Evolutionary conservation across 2,888 invertebrate genomes (phyloP), one percentile per base, ranked within the genome.

Genomic region (Linnaemya tessellans): DNA sequence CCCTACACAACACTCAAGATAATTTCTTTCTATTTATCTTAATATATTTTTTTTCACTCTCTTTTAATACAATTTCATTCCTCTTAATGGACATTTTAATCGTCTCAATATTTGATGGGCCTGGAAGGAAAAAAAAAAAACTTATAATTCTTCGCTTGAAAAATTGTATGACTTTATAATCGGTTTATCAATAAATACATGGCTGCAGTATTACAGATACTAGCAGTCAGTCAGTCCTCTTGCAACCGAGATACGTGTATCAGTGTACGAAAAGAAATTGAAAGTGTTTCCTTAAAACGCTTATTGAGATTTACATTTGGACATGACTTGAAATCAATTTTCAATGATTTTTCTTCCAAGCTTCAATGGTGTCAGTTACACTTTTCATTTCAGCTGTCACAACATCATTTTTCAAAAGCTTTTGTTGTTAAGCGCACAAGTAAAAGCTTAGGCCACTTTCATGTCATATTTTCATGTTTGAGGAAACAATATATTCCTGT

Each of bases 1-100:
- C 86, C 84, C 84, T 82, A 67, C 84, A 81, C 68, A 74, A 71
- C 86, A 86, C 84, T 86, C 82, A 68, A 84, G 81, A 81, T 82
- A 74, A 84, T 79, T 79, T 65, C 51, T 38, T 74, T 64, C 54
- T 60, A 68, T 46, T 13, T 77, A 30, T 49, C 15, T 22, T 25
- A 60, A 18, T 35, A 30, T 30, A 3, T 30, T 30, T 30, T 30
- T 30, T 30, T 15, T 51, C 49, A 8, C 13, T 25, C 35, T 54
- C 10, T 73, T 58, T 38, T 49, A 58, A 58, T 62, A 41, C 49
- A 54, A 58, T 62, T 70, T 74, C 46, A 20, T 80, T 70, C 49
- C 56, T 67, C 67, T 54, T 67, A 77, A 73, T 46, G 62, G 56
- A 75, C 64, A 75, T 25, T 80, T 68, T 65, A 80, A 60, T 74